Percentiles rank a stretch among this genome's conserved stretches.
Conservation (phyloP, 1,140 invertebrate species). For the Drosophila teissieri region DNA sequence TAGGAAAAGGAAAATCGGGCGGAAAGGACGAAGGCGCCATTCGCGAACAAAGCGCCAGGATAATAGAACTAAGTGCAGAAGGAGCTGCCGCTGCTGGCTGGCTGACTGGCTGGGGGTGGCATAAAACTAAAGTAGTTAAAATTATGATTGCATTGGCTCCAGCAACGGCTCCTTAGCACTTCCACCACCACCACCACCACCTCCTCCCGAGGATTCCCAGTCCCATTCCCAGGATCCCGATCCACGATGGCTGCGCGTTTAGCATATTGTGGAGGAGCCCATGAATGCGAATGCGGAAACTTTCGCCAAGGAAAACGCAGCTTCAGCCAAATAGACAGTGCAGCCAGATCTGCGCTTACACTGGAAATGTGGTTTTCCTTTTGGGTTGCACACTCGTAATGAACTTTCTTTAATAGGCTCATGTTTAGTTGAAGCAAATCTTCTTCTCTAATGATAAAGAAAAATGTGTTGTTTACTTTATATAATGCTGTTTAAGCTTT, state of each 20-base stretch:
- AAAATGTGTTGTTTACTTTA: too few species aligned
- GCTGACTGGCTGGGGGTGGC: constrained; percentile 18
- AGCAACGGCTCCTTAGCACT: constrained; percentile 4
- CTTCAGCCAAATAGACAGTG: constrained; percentile 5
- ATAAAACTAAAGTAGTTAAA: constrained; percentile 81
- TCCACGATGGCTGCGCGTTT: constrained; percentile 42
- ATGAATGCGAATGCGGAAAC: constrained; percentile 71
- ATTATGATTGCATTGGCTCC: constrained; percentile 78
- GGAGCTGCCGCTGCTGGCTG: constrained; percentile 18
- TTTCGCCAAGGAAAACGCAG: constrained; percentile 21
- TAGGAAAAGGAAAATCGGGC: constrained; percentile 31
- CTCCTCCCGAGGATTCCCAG: neutral
- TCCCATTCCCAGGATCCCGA: neutral
- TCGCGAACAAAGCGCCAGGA: constrained; percentile 62
- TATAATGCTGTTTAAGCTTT: too few species aligned
- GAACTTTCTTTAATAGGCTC: too few species aligned
- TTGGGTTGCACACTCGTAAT: too few species aligned
- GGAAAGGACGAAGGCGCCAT: constrained; percentile 30
- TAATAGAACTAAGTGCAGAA: constrained; percentile 72
- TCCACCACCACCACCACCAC: neutral
- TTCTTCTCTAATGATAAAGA: too few species aligned
- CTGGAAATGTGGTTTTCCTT: constrained; percentile 3
- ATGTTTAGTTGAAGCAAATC: too few species aligned
- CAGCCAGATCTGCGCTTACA: neutral
- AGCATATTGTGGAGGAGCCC: constrained; percentile 70